Base-by-base conservation (phyloP, 2,888 invertebrate species). In the Dryadula phaetusa region DNA sequence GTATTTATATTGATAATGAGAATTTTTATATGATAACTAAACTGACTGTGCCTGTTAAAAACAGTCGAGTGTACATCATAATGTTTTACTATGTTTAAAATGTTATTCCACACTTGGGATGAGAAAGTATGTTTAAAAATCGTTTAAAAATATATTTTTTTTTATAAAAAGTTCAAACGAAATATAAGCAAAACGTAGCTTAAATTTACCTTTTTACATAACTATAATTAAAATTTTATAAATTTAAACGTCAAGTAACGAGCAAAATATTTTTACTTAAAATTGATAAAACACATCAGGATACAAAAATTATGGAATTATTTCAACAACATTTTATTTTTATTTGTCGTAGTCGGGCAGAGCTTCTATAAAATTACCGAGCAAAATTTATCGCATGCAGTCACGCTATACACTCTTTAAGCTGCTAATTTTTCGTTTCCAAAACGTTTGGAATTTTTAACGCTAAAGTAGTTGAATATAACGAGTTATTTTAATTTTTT, bases 401-500 rank as follows among this genome's bases (percentile, higher is more conserved):
- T 64, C 70, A 70, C 70, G 70, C 67, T 42, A 70, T 64, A 54
- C 42, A 56, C 53, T 69, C 49, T 62, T 61, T 66, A 62, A 54
- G 62, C 58, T 52, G 47, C 40, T 37, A 52, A 52, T 18, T 16
- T 52, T 37, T 69, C 52, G 47, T 46, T 61, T 47, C 61, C 47
- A 49, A 66, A 63, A 54, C 58, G 22, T 53, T 12, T 52, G n/a
- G 10, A 20, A 22, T 32, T 56, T 56, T 56, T 40, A 40, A 40
- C 25, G 37, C 22, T 6, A 40, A 56, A 40, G 40, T 40, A 32
- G 32, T 32, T 52, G 28, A 22, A 22, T 22, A 25, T 40, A 10
- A 22, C 10, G 22, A 40, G 20, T 22, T 56, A n/a, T 22, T 54
- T 37, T 56, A 40, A 20, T 37, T 34, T 40, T 22, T 16, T 5